Evolutionary conservation across 2,113 vertebrate genomes (phyloP).

Genomic region (Gymnobelideus leadbeateri): DNA sequence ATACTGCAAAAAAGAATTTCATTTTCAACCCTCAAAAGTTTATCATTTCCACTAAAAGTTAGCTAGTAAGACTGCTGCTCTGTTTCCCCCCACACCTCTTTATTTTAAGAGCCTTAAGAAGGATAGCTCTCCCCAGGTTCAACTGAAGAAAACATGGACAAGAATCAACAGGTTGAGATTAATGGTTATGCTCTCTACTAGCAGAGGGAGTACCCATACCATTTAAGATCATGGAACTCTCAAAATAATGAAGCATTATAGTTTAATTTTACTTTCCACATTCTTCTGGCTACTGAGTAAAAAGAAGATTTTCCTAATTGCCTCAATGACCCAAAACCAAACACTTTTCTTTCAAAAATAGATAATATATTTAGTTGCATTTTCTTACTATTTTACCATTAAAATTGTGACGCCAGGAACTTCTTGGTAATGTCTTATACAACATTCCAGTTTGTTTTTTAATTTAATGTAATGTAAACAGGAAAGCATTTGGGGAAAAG

Average conservation of each 20-base stretch:
- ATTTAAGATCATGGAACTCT: neutral
- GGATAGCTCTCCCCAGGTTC: neutral
- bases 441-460: neutral
- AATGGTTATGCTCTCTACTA: neutral
- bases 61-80: neutral
- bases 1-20: conserved; percentile 10
- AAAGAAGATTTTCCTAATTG: neutral
- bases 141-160: neutral
- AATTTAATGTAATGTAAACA: neutral
- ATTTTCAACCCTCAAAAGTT: conserved; percentile 47
- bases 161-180: neutral
- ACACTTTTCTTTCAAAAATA: conserved; percentile 1
- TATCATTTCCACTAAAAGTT: conserved; percentile 44
- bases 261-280: conserved; percentile 48
- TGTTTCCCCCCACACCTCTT: too few relatives aligned
- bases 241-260: neutral
- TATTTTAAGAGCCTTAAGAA: neutral
- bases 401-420: conserved; percentile 31
- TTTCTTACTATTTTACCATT: conserved; percentile 23
- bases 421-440: neutral
- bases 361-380: neutral
- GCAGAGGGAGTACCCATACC: neutral
- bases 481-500: neutral
- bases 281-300: conserved; percentile 3
- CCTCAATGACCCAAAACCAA: neutral